Evolutionary conservation across 2,797 vertebrate species (phyloP).

Genomic region (Vireo griseus): DNA sequence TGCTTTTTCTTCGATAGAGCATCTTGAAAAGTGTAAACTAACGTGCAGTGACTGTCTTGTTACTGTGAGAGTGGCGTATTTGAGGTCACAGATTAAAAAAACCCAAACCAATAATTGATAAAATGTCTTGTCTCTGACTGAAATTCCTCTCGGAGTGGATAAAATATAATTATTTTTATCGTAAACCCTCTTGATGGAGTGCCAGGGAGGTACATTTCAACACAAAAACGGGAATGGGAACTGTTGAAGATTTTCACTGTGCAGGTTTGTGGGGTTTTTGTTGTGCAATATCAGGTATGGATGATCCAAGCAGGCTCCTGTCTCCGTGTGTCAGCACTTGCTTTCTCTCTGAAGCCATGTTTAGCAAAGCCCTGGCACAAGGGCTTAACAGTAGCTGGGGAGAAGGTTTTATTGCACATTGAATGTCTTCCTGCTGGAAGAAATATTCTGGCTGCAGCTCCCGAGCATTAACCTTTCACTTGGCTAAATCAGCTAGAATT

Average conservation of each 20-base stretch:
- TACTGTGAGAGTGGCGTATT: not conserved
- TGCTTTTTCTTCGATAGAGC: not conserved
- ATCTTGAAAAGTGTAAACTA: not conserved
- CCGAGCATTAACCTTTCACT: conserved; percentile 42
- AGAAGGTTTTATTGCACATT: not conserved
- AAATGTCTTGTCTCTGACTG: not conserved
- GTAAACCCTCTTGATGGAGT: not conserved
- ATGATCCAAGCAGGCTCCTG: not conserved
- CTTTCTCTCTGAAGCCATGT: not conserved
- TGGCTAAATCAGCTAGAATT: conserved; percentile 53
- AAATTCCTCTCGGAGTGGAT: not conserved
- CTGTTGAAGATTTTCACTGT: not conserved
- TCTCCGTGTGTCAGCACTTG: not conserved
- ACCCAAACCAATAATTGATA: not conserved
- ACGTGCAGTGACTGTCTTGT: not conserved
- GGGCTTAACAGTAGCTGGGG: not conserved
- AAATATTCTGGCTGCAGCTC: conserved; percentile 7
- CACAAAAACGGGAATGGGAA: not conserved
- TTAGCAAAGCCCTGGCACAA: not conserved
- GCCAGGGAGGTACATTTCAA: not conserved
- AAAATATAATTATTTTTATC: not conserved
- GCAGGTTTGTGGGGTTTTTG: not conserved
- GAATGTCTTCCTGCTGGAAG: conserved; percentile 4
- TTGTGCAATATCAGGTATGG: accelerated
- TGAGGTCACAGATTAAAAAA: not conserved